A percentile compares a stretch with the other conserved stretches of the same genome.
Evolutionary conservation across 2,797 vertebrate species (phyloP).

Genomic region (Peromyscus attwateri): DNA sequence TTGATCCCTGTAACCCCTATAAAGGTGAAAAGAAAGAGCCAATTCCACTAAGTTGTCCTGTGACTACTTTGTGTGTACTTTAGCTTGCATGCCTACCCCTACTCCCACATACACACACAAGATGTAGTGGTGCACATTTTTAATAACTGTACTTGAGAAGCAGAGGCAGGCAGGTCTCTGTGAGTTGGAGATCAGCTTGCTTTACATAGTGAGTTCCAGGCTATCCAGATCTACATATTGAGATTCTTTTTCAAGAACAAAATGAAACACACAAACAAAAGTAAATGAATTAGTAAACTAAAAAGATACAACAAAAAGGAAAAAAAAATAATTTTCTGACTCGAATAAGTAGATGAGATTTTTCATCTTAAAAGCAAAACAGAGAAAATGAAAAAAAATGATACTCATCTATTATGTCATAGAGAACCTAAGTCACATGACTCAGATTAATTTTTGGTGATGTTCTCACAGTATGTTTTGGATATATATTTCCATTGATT

Average conservation of each 20-base stretch:
- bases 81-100: too few species aligned
- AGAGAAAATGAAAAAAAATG: constrained; percentile 22
- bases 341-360: constrained; percentile 12
- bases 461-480: too few species aligned
- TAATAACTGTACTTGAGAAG: background rate
- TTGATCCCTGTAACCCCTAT: background rate
- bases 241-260: background rate
- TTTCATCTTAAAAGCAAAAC: constrained; percentile 1
- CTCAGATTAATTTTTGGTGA: background rate
- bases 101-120: too few species aligned
- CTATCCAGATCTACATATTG: background rate
- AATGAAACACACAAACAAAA: background rate
- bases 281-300: background rate
- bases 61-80: background rate
- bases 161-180: background rate
- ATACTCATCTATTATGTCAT: background rate
- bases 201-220: background rate
- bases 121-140: background rate
- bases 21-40: background rate
- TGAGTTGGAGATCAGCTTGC: background rate
- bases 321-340: background rate
- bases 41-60: background rate
- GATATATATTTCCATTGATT: background rate
- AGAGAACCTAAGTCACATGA: background rate
- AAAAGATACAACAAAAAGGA: background rate